Percentiles rank a stretch among this genome's conserved stretches.
phyloP scores from a whole-genome alignment of 2,888 invertebrate genomes.

The Polia nebulosa region DNA sequence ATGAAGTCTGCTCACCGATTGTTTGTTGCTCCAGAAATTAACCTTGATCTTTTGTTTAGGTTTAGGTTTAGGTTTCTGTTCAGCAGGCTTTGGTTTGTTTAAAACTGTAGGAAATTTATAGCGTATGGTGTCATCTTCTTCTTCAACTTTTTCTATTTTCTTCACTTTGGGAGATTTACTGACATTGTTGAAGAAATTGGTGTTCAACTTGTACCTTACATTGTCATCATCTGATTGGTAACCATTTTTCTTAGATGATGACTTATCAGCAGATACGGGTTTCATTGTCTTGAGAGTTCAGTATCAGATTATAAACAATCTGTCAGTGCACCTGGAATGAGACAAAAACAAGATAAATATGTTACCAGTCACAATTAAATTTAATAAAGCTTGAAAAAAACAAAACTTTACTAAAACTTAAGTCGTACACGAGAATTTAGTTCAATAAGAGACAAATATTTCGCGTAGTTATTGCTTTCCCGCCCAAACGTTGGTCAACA shows the following conservation, averaged over 20 bases:
- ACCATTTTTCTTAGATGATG: slow-evolving; percentile 76
- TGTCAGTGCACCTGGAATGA: slow-evolving; percentile 57
- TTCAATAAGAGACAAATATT: neutral
- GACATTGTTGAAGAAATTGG: slow-evolving; percentile 75
- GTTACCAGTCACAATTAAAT: neutral
- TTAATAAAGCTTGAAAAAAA: neutral
- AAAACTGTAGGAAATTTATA: slow-evolving; percentile 83
- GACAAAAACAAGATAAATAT: slow-evolving; percentile 22
- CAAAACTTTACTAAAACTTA: neutral
- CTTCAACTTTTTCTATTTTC: slow-evolving; percentile 69
- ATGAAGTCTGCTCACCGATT: slow-evolving; percentile 74
- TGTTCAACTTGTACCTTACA: slow-evolving; percentile 84
- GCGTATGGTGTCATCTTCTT: slow-evolving; percentile 81
- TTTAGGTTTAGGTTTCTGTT: slow-evolving; percentile 82
- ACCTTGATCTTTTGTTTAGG: slow-evolving; percentile 86
- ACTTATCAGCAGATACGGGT: slow-evolving; percentile 69
- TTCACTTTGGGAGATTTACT: slow-evolving; percentile 67
- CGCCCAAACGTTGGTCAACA: slow-evolving; percentile 74
- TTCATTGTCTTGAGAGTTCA: slow-evolving; percentile 73
- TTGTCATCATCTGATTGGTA: slow-evolving; percentile 87
- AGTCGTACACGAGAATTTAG: neutral
- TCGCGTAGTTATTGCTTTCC: slow-evolving; percentile 69
- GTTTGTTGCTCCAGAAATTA: slow-evolving; percentile 88
- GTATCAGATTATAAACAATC: slow-evolving; percentile 25
- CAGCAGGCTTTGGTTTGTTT: slow-evolving; percentile 72